phyloP scores from a whole-genome alignment of 2,113 vertebrate species.

The Hippocampus barbouri region DNA sequence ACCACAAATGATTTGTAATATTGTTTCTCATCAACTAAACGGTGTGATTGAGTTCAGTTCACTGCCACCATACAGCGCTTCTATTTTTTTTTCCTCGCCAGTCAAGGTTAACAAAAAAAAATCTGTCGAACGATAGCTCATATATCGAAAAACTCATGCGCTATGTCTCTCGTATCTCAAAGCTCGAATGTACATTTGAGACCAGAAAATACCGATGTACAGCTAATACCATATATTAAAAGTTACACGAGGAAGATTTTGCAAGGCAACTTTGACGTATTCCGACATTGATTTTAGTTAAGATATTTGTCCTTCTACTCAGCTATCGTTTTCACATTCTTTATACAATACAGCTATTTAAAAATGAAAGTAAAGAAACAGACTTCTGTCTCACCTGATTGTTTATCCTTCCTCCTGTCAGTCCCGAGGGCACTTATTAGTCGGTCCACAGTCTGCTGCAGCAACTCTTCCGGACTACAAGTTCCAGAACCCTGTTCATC shows the following conservation, averaged over 20 bases:
- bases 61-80: too few relatives aligned
- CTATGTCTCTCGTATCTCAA: too few relatives aligned
- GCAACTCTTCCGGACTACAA: constrained; percentile 39
- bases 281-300: background rate
- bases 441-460: constrained; percentile 67
- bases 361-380: background rate
- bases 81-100: too few relatives aligned
- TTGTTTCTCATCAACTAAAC: too few relatives aligned
- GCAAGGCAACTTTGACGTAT: too few relatives aligned
- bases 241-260: too few relatives aligned
- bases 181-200: too few relatives aligned
- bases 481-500: constrained; percentile 29
- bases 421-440: constrained; percentile 67
- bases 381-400: constrained; percentile 45
- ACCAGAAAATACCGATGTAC: background rate
- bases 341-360: background rate
- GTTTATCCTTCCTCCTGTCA: constrained; percentile 37
- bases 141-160: too few relatives aligned
- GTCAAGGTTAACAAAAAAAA: too few relatives aligned
- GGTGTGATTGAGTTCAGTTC: too few relatives aligned
- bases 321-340: background rate
- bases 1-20: too few relatives aligned
- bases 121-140: too few relatives aligned
- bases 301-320: background rate
- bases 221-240: background rate